Conservation (phyloP, 2,113 vertebrate species). For the Tretioscincus oriximinensis region DNA sequence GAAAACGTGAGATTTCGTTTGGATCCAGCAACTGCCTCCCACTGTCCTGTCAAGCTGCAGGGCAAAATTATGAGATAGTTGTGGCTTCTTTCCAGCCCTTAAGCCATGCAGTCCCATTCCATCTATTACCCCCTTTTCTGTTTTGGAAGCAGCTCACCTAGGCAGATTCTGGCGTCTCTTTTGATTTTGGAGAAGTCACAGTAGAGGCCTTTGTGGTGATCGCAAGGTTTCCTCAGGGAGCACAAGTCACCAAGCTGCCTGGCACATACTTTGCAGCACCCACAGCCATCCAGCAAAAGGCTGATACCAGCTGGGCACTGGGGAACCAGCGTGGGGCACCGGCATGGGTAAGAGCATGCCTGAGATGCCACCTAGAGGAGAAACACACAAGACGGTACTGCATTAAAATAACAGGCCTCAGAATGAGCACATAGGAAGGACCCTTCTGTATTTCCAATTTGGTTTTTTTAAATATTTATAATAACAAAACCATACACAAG, state of each 20-base stretch:
- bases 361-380: constrained; percentile 65
- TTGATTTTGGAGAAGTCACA: constrained; percentile 71
- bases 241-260: constrained; percentile 75
- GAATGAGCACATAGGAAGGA: neutral
- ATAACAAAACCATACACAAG: too few relatives aligned
- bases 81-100: too few relatives aligned
- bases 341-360: constrained; percentile 70
- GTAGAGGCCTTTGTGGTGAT: constrained; percentile 80
- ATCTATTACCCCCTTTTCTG: too few relatives aligned
- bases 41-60: too few relatives aligned
- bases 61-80: too few relatives aligned
- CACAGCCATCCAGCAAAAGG: constrained; percentile 76
- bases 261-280: constrained; percentile 82
- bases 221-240: constrained; percentile 73
- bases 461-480: too few relatives aligned
- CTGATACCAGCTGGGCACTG: constrained; percentile 73
- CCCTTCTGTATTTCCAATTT: too few relatives aligned
- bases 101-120: too few relatives aligned
- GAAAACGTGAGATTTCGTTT: too few relatives aligned
- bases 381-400: constrained; percentile 29
- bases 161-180: constrained; percentile 73
- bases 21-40: too few relatives aligned
- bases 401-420: neutral
- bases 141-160: constrained; percentile 62
- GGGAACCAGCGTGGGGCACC: constrained; percentile 66